These are phyloP conservation scores for Masticophis lateralis DNA, from an alignment of 2,797 vertebrate genomes.

Conservation along the genomic window DNA sequence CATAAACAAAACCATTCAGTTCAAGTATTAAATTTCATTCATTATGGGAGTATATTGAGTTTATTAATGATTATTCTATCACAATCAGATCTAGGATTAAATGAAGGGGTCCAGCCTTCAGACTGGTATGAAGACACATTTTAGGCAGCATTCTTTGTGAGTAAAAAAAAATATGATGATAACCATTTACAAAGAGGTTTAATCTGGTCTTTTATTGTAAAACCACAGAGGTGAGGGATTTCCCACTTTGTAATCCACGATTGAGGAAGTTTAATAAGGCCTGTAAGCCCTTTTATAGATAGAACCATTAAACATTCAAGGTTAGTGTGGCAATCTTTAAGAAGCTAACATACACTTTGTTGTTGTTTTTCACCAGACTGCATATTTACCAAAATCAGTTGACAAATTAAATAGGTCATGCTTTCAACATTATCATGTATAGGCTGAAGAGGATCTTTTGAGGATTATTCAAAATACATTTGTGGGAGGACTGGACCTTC, in stretches of 20 bases:
- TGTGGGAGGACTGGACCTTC: not conserved
- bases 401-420: not conserved
- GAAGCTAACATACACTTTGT: not conserved
- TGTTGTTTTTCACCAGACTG: not conserved
- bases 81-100: not conserved
- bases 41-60: conserved; percentile 3
- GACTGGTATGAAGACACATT: not conserved
- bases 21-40: not conserved
- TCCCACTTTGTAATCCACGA: not conserved
- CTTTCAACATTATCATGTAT: not conserved
- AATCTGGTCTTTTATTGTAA: not conserved
- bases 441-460: not conserved
- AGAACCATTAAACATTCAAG: not conserved
- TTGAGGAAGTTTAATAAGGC: not conserved
- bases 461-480: not conserved
- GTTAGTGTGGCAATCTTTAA: not conserved
- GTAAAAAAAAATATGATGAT: not conserved
- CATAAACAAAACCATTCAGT: conserved; percentile 7
- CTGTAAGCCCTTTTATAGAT: not conserved
- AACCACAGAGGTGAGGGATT: not conserved
- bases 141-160: not conserved
- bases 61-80: not conserved
- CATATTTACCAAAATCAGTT: not conserved
- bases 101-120: not conserved
- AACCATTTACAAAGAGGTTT: not conserved